phyloP scores from a whole-genome alignment of 2,888 invertebrate genomes.

The Odontothrips loti region DNA sequence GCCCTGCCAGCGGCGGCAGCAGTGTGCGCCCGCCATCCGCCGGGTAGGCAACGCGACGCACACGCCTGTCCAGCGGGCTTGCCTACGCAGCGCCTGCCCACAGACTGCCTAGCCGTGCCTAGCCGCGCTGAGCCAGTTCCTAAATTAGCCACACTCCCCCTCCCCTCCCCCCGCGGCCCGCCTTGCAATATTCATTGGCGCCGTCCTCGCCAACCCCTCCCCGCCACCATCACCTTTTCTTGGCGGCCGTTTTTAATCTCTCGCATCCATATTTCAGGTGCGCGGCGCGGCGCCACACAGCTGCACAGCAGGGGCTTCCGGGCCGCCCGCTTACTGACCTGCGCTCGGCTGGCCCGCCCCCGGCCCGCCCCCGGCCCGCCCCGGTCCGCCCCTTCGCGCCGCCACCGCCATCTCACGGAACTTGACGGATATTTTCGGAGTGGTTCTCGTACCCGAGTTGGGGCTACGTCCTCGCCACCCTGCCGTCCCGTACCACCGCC shows the following conservation, averaged over 20 bases:
- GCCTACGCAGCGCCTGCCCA: too few relatives aligned
- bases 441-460: not conserved
- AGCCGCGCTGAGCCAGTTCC: too few relatives aligned
- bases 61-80: too few relatives aligned
- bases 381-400: too few relatives aligned
- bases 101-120: too few relatives aligned
- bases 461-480: not conserved
- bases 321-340: too few relatives aligned
- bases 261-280: not conserved
- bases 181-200: not conserved
- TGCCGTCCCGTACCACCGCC: not conserved
- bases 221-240: not conserved
- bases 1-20: too few relatives aligned
- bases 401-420: too few relatives aligned
- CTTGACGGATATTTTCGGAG: not conserved
- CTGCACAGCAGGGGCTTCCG: not conserved
- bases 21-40: too few relatives aligned
- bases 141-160: not conserved
- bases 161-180: not conserved
- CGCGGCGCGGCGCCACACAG: not conserved
- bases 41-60: too few relatives aligned
- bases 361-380: too few relatives aligned
- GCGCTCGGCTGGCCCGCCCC: too few relatives aligned
- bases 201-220: not conserved
- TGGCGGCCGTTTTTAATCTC: not conserved